Conservation (phyloP, 2,888 invertebrate species). For the Plebejus anna region DNA sequence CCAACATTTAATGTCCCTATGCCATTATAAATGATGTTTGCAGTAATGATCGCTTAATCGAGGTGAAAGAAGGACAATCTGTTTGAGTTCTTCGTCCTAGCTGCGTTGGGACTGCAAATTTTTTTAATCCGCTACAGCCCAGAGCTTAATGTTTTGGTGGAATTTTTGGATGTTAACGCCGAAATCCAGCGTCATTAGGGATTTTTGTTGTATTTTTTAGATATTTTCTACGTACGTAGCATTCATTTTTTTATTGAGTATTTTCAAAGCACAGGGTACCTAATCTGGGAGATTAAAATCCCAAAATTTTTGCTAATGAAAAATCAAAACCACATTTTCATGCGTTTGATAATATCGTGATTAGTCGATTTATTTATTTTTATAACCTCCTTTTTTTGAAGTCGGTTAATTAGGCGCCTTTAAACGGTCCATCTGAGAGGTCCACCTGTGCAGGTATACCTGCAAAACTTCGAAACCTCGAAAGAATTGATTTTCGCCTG, state of each 20-base stretch:
- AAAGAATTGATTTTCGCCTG: too few relatives aligned
- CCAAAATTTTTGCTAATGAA: too few relatives aligned
- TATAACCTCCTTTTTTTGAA: too few relatives aligned
- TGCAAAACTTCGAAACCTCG: too few relatives aligned
- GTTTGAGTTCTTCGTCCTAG: slow-evolving; percentile 35
- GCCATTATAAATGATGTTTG: slow-evolving; percentile 62
- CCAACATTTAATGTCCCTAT: slow-evolving; percentile 44
- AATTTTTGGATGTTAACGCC: neutral
- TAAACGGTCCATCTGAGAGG: too few relatives aligned
- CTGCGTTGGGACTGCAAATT: slow-evolving; percentile 7
- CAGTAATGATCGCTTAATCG: slow-evolving; percentile 70
- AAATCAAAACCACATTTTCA: too few relatives aligned
- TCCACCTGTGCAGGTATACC: too few relatives aligned
- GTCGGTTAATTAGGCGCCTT: too few relatives aligned
- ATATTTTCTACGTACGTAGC: neutral
- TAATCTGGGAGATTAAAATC: too few relatives aligned
- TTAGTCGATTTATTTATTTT: too few relatives aligned
- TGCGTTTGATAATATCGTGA: too few relatives aligned
- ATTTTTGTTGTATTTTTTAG: neutral
- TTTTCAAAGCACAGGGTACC: neutral
- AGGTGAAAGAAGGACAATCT: slow-evolving; percentile 63
- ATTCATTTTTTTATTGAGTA: neutral
- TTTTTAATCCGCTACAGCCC: neutral
- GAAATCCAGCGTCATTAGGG: neutral
- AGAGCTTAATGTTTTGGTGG: neutral